Evolutionary conservation across 2,888 invertebrate genomes (phyloP), one percentile per base, ranked within the genome.

Genomic region (Cheilosia grossa): DNA sequence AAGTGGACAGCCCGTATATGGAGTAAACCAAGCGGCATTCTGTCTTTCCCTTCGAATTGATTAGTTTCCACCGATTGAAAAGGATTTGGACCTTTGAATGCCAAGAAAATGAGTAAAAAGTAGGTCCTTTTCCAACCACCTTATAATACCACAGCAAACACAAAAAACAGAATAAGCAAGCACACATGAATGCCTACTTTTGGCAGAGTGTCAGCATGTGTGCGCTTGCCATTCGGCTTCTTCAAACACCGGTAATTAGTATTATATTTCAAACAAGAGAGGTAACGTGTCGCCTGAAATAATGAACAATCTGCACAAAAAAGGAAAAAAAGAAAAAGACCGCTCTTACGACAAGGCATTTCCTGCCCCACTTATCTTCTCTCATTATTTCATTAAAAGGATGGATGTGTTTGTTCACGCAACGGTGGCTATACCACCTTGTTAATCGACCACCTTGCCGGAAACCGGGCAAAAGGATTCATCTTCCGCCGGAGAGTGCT

Each of bases 371-470:
- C 24, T 15, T 21, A 10, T 53, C 19, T 47, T 24, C 44, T 37
- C 1, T 17, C 51, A 61, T 69, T 69, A 69, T 77, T 70, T 70
- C 44, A 63, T 70, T 54, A 61, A 78, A 78, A 69, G 7, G 54
- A 24, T 24, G 44, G 44, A 47, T 40, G 40, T 56, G 61, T 61
- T 19, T 63, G 54, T 61, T 42, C 33, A 24, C 49, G 24, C 15
- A 49, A 42, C 13, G n/a, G 19, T 47, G 19, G 9, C 17, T 47
- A 17, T 10, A 9, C 5, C 42, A 49, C 58, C 40, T 75, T 75
- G 75, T 69, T 77, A 77, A 69, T 77, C 69, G 69, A 53, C 53
- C 54, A 30, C 40, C 19, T n/a, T 44, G n/a, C 61, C 77, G 54
- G 66, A 74, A 80, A 58, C 37, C 61, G 61, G 47, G 40, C 67